Percentiles rank a stretch among this genome's conserved stretches.
Conservation (phyloP, 2,888 invertebrate genomes). For the Amiota mariae region DNA sequence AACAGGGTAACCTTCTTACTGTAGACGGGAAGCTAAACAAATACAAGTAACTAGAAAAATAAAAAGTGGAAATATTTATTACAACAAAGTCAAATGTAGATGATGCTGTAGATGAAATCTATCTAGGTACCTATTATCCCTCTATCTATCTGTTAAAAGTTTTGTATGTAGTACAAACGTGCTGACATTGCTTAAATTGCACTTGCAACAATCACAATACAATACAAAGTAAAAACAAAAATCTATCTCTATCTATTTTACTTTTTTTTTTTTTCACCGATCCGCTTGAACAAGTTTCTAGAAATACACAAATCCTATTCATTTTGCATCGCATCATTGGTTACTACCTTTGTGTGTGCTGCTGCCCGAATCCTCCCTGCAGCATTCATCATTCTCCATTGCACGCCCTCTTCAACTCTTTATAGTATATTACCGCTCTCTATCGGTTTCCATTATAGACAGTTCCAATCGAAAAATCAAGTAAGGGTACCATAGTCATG, state of each 20-base stretch:
- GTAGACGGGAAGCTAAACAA: not conserved
- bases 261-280: constrained; percentile 8
- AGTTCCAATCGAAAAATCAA: too few species aligned
- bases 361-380: not conserved
- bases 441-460: too few species aligned
- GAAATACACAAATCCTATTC: constrained; percentile 16
- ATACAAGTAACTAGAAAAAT: not conserved
- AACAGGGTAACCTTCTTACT: not conserved
- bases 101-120: too few species aligned
- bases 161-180: not conserved
- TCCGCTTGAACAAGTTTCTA: constrained; percentile 26
- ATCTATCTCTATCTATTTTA: too few species aligned
- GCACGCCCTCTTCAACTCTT: too few species aligned
- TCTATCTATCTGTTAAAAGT: constrained; percentile 3
- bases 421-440: too few species aligned
- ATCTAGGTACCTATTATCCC: too few species aligned
- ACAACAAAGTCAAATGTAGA: too few species aligned
- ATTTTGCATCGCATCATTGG: constrained; percentile 24
- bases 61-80: too few species aligned
- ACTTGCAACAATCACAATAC: not conserved
- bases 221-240: too few species aligned
- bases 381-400: too few species aligned
- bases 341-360: constrained; percentile 4
- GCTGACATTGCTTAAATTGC: constrained; percentile 8
- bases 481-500: too few species aligned